phyloP scores from a whole-genome alignment of 2,113 vertebrate genomes.

The Oxyura jamaicensis region DNA sequence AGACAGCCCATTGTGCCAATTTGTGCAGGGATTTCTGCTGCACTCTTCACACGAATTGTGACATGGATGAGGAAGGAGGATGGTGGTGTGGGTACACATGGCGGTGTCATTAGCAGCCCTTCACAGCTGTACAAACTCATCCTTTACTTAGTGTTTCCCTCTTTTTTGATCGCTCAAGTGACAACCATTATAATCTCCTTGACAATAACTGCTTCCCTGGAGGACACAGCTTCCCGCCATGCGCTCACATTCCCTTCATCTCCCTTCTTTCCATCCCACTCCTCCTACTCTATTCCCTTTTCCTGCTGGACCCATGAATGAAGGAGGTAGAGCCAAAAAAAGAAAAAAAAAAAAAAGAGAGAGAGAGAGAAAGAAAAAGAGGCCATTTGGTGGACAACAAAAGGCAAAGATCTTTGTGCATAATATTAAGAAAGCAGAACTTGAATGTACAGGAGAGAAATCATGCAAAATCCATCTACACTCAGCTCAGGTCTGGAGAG shows the following conservation, averaged over 20 bases:
- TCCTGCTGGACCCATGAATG: not conserved
- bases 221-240: not conserved
- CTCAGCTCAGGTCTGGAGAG: not conserved
- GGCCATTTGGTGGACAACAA: not conserved
- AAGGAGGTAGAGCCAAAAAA: not conserved
- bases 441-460: not conserved
- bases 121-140: constrained; percentile 51
- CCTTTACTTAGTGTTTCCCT: not conserved
- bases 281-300: not conserved
- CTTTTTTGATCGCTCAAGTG: constrained; percentile 54
- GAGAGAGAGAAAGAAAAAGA: not conserved
- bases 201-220: constrained; percentile 39
- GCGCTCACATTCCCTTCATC: rapidly evolving
- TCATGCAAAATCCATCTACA: not conserved
- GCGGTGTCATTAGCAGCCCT: not conserved
- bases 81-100: not conserved
- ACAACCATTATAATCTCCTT: constrained; percentile 37
- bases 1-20: not conserved
- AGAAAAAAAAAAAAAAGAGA: not conserved
- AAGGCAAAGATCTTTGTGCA: not conserved
- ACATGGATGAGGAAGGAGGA: not conserved
- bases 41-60: not conserved
- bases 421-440: constrained; percentile 16
- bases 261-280: not conserved
- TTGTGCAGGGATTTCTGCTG: not conserved